Conservation (phyloP, 2,113 vertebrate species). For the Meles meles region DNA sequence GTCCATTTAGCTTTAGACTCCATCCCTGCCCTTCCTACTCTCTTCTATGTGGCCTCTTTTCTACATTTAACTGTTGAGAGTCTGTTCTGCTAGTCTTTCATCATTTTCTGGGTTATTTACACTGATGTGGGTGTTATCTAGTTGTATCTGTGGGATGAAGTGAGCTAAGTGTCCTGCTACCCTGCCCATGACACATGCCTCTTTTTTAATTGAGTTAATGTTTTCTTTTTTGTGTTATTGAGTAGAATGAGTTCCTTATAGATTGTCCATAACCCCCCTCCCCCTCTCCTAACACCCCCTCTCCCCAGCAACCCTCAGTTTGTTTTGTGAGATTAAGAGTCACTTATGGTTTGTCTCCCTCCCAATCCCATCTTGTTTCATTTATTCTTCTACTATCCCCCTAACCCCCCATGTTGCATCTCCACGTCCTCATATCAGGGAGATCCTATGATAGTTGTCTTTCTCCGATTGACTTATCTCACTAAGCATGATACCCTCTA, state of each 20-base stretch:
- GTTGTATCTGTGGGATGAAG: not conserved
- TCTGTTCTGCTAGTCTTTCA: not conserved
- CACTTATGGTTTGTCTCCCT: too few species aligned
- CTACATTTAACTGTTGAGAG: not conserved
- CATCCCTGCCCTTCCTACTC: not conserved
- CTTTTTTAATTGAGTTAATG: not conserved
- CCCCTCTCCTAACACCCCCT: too few species aligned
- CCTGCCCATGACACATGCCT: not conserved
- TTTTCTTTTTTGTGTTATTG: not conserved
- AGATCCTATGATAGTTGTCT: too few species aligned
- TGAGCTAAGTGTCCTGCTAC: not conserved
- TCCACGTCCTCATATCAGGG: too few species aligned
- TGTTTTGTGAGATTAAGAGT: too few species aligned
- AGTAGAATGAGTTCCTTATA: not conserved
- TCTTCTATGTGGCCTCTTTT: not conserved
- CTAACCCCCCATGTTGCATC: too few species aligned
- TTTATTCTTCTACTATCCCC: too few species aligned
- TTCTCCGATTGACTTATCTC: too few species aligned
- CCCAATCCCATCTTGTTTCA: too few species aligned
- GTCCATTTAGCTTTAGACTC: not conserved
- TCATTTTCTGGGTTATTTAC: not conserved
- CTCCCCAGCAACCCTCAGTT: too few species aligned
- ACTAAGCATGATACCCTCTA: too few species aligned
- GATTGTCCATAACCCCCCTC: too few species aligned
- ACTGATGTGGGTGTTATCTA: not conserved